These are phyloP conservation scores for Eptesicus fuscus DNA, from an alignment of 2,113 vertebrate genomes.

Conservation along the genomic window DNA sequence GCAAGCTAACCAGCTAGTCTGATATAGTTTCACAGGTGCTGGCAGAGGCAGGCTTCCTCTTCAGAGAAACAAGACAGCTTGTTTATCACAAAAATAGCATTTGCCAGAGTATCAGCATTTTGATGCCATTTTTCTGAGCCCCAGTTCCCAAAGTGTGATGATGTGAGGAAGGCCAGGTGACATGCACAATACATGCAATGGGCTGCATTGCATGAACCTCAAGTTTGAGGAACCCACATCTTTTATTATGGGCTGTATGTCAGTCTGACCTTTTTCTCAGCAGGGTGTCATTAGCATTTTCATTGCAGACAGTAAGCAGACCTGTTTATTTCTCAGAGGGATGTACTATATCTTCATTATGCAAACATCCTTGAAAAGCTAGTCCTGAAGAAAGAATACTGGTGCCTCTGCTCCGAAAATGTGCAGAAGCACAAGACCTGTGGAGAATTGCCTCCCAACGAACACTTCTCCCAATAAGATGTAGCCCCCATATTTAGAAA, in stretches of 20 bases:
- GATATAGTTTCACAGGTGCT: neutral
- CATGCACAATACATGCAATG: accelerated
- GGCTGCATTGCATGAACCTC: neutral
- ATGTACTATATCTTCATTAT: neutral
- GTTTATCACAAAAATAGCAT: neutral
- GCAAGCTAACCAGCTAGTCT: neutral
- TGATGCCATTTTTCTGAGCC: neutral
- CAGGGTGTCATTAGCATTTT: neutral
- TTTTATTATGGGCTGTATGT: neutral
- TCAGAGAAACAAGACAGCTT: neutral
- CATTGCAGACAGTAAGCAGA: neutral
- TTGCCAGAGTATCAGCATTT: neutral
- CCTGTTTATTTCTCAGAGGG: neutral
- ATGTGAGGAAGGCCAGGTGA: neutral
- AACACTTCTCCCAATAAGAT: neutral
- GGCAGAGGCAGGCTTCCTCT: neutral
- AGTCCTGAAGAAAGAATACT: neutral
- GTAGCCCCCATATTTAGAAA: neutral
- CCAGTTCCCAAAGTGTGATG: neutral
- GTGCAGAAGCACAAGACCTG: neutral
- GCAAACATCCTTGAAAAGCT: neutral
- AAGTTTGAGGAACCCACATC: neutral
- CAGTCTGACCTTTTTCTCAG: neutral
- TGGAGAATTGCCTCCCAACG: neutral
- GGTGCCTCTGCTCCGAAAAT: neutral